Evolutionary conservation across 2,888 invertebrate species (phyloP), one percentile per base, ranked within the genome.

Genomic region (Sipha maydis): DNA sequence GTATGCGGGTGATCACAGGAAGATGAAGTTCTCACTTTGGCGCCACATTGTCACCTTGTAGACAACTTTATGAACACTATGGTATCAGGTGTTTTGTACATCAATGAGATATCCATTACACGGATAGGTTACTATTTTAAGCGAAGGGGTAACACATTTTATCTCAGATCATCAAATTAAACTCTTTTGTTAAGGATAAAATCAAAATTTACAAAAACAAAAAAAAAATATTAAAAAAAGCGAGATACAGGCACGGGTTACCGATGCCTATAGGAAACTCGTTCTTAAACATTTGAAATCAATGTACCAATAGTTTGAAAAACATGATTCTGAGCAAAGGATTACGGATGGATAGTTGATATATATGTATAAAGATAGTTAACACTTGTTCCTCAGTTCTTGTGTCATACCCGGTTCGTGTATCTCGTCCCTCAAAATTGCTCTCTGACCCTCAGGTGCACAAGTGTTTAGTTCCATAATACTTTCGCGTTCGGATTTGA

Each of bases 1-100:
- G 79, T 69, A 69, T 88, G 88, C 88, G 88, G 88, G 88, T 76
- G 73, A 88, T 88, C 88, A 82, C 88, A 88, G 88, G 88, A 88
- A 88, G 88, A 88, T 67, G 82, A 75, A 11, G 41, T 88, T 86
- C 82, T 82, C 61, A 67, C 61, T 75, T 88, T 88, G 88, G 88
- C 88, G 88, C 88, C 88, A 82, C 88, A 88, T 82, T 88, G 88
- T 88, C 82, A 88, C 86, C 56, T 71, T 56, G 80, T 76, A 88
- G 80, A 88, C 88, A 76, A 82, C 82, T 88, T 88, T 88, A 67
- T 76, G 41, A 88, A 88, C 38, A 41, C 17, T 28, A 21, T 28
- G 82, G 88, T 88, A 75, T 88, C 88, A 48, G 61, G 61, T 88
- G 82, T 76, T 48, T 25, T 28, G 31, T 31, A 8, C 8, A 61